Evolutionary conservation across 2,113 vertebrate genomes (phyloP).

Genomic region (Orientallactaga bullata): DNA sequence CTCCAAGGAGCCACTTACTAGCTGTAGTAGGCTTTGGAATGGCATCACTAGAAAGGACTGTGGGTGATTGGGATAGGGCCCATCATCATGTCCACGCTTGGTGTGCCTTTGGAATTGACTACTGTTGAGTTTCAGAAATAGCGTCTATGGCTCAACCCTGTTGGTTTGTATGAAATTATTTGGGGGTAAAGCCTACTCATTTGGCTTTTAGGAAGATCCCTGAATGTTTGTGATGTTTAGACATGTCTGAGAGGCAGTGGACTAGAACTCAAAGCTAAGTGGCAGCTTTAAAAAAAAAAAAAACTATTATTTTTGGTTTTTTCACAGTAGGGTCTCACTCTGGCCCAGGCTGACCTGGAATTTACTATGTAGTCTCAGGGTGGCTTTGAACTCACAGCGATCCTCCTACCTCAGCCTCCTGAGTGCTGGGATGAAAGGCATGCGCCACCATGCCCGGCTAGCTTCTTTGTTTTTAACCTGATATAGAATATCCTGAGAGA

Average conservation of each 20-base stretch:
- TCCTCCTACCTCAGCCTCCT: too few species aligned
- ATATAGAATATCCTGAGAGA: slow-evolving; percentile 25
- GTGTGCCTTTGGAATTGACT: not conserved
- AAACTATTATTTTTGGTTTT: too few species aligned
- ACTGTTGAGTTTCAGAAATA: not conserved
- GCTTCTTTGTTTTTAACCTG: slow-evolving; percentile 8
- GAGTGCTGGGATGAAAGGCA: too few species aligned
- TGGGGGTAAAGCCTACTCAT: not conserved
- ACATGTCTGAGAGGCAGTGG: not conserved
- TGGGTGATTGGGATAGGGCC: not conserved
- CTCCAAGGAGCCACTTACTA: not conserved
- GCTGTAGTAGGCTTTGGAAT: not conserved
- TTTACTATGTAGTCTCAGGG: too few species aligned
- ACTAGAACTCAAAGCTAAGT: not conserved
- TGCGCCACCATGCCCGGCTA: too few species aligned
- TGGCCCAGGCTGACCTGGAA: too few species aligned
- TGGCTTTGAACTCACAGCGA: too few species aligned
- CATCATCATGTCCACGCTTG: not conserved
- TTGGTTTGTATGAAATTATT: not conserved
- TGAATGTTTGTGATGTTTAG: not conserved
- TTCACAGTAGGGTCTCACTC: too few species aligned
- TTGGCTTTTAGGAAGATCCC: not conserved
- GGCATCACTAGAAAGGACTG: not conserved
- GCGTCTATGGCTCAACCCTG: not conserved
- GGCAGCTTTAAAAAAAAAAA: too few species aligned